Evolutionary conservation across 2,797 vertebrate genomes (phyloP).

Genomic region (Micromesistius poutassou): DNA sequence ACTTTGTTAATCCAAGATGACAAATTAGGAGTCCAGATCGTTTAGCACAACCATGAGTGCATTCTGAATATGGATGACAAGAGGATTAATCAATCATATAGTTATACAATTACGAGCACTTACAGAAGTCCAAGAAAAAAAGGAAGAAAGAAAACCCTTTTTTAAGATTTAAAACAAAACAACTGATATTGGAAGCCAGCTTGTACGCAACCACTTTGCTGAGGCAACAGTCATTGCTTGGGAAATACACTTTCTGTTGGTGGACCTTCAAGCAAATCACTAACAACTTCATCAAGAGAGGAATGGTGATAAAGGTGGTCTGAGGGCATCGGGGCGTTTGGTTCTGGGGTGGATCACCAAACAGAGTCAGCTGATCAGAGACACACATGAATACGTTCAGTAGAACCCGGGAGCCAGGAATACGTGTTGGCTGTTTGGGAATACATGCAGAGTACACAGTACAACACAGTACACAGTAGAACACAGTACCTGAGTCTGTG

Average conservation of each 20-base stretch:
- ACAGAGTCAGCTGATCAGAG: background rate
- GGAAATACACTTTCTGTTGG: background rate
- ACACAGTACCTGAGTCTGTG: no score
- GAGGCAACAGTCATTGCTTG: background rate
- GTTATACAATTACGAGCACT: background rate
- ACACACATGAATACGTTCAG: background rate
- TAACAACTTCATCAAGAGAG: background rate
- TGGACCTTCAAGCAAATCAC: background rate
- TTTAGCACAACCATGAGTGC: background rate
- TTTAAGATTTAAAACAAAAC: background rate
- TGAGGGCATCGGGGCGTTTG: background rate
- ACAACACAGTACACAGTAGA: no score
- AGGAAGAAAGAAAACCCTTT: no score
- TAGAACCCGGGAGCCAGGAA: background rate
- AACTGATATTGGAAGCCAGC: background rate
- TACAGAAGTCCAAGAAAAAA: background rate
- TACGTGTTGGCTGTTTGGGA: background rate
- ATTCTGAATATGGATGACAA: background rate
- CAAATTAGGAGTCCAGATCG: background rate
- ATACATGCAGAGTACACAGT: no score
- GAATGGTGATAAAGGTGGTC: background rate
- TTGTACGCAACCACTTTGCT: background rate
- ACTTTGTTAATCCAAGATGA: background rate
- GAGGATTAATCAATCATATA: background rate
- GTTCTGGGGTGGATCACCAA: background rate